Percentiles rank a stretch among this genome's conserved stretches.
These are phyloP conservation scores for Drosophila limbata DNA, from an alignment of 2,888 invertebrate genomes.

Conservation along the genomic window DNA sequence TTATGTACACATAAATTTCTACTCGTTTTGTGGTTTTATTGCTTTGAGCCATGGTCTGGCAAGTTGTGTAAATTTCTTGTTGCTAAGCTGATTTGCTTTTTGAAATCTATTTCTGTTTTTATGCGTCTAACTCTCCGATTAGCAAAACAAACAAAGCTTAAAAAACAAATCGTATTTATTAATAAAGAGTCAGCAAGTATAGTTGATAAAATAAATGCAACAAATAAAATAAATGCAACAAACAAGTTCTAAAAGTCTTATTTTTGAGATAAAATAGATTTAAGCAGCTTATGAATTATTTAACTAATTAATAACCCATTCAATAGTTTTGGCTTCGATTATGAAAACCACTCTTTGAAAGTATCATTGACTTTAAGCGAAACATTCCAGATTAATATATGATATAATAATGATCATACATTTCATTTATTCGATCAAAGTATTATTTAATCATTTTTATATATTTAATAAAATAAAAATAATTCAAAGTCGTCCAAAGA, in stretches of 20 bases:
- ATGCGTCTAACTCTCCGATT: conserved; percentile 20
- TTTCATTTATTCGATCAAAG: too few species aligned
- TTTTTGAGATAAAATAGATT: background rate
- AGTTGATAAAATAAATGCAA: background rate
- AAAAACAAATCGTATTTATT: background rate
- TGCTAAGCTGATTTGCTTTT: conserved; percentile 41
- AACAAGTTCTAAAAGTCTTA: too few species aligned
- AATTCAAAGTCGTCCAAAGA: too few species aligned
- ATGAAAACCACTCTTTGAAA: too few species aligned
- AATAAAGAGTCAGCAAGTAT: background rate
- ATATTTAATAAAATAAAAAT: too few species aligned
- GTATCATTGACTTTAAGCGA: too few species aligned
- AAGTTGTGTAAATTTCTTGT: conserved; percentile 35
- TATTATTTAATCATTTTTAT: too few species aligned
- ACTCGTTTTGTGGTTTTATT: conserved; percentile 40
- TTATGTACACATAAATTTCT: conserved; percentile 4
- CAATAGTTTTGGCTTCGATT: too few species aligned
- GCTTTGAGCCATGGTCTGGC: conserved; percentile 26
- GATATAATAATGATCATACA: too few species aligned
- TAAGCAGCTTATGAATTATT: too few species aligned
- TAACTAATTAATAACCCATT: too few species aligned
- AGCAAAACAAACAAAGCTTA: conserved; percentile 1
- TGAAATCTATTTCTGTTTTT: conserved; percentile 19
- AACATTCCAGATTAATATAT: too few species aligned
- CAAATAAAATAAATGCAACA: conserved; percentile 1